Evolutionary conservation across 2,113 vertebrate species (phyloP).

Genomic region (Carlito syrichta): DNA sequence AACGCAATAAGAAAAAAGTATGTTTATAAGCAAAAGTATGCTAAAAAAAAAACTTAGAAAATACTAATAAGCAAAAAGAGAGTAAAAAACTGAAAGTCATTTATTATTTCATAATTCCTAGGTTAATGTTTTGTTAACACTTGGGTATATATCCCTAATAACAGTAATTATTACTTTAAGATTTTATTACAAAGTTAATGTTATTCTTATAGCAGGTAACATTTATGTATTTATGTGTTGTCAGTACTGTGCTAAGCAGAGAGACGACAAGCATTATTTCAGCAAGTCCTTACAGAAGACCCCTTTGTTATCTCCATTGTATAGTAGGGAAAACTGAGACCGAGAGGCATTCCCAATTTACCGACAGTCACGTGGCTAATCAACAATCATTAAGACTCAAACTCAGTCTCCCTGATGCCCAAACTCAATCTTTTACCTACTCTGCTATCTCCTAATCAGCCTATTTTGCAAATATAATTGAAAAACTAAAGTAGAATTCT

Average conservation of each 20-base stretch:
- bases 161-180: neutral
- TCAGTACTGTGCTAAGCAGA: neutral
- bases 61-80: neutral
- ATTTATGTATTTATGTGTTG: neutral
- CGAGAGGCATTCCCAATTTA: neutral
- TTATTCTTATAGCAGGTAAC: neutral
- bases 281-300: neutral
- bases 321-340: neutral
- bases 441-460: neutral
- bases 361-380: neutral
- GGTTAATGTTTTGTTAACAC: neutral
- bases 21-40: neutral
- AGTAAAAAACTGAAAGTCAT: neutral
- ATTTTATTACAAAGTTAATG: neutral
- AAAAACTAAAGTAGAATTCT: neutral
- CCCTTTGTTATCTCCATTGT: neutral
- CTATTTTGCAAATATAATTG: neutral
- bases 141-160: neutral
- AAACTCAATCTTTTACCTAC: neutral
- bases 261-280: neutral
- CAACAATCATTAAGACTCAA: neutral
- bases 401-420: neutral
- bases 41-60: neutral
- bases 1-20: too few species aligned
- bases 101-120: neutral